Conservation (phyloP, 2,888 invertebrate species). For the Diaphora mendica region DNA sequence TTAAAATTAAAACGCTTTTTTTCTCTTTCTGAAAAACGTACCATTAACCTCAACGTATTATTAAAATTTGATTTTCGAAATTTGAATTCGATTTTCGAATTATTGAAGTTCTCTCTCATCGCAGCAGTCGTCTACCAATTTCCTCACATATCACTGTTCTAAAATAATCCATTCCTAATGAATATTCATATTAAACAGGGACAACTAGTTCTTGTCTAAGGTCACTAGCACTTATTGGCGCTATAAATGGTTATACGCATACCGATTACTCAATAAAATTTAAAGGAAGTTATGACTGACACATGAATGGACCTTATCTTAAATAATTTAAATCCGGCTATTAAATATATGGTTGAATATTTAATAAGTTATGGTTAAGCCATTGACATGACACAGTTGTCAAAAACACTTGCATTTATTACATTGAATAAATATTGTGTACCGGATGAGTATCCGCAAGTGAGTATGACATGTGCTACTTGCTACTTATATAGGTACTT, state of each 20-base stretch:
- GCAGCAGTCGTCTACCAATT: not conserved
- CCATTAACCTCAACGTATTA: no score
- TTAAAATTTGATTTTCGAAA: no score
- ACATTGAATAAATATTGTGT: not conserved
- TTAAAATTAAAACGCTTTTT: no score
- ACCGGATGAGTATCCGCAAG: not conserved
- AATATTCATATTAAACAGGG: not conserved
- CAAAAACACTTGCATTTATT: not conserved
- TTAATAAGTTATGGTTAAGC: not conserved
- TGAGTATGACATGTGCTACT: no score
- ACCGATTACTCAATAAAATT: not conserved
- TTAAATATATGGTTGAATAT: not conserved
- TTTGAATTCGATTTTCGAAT: not conserved
- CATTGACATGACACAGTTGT: not conserved
- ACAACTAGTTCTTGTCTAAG: not conserved
- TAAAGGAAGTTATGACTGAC: not conserved
- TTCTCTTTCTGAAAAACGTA: not conserved
- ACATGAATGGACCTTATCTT: not conserved
- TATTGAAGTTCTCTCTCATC: not conserved
- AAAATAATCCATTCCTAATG: not conserved
- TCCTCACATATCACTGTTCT: not conserved
- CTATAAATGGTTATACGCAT: not conserved
- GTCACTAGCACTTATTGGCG: not conserved
- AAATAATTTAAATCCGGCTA: not conserved
- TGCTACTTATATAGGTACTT: not conserved